A percentile compares a stretch with the other conserved stretches of the same genome.
Conservation (phyloP, 2,797 vertebrate species). For the Luscinia megarhynchos region DNA sequence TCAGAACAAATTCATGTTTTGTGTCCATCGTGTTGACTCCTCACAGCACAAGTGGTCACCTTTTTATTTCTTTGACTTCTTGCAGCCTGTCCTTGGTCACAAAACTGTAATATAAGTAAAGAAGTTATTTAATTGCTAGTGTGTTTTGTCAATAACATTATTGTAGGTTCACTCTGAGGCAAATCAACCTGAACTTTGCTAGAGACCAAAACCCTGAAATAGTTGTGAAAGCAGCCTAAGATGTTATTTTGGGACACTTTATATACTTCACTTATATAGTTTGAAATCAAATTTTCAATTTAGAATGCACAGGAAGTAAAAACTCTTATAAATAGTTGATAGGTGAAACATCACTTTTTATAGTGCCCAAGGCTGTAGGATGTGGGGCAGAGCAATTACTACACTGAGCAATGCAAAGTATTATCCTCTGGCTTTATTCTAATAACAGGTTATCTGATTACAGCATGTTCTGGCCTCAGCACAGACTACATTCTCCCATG, state of each 20-base stretch:
- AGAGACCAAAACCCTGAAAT: neutral
- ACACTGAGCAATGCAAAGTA: constrained; percentile 71
- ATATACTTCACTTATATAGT: neutral
- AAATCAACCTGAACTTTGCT: constrained; percentile 43
- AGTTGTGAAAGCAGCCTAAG: neutral
- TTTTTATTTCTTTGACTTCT: neutral
- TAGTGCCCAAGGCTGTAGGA: constrained; percentile 44
- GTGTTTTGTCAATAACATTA: constrained; percentile 55
- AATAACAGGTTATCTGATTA: constrained; percentile 72
- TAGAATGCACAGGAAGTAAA: constrained; percentile 50
- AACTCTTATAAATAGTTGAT: constrained; percentile 70
- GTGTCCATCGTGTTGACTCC: rapidly evolving
- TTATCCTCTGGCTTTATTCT: constrained; percentile 67
- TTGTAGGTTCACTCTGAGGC: constrained; percentile 22
- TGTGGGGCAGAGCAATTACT: constrained; percentile 68
- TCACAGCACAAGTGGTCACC: neutral
- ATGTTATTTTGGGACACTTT: constrained; percentile 17
- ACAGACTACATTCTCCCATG: neutral
- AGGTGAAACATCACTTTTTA: constrained; percentile 57
- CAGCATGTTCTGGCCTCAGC: constrained; percentile 2
- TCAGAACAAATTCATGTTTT: constrained; percentile 33
- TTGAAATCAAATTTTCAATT: constrained; percentile 64
- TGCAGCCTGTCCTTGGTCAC: constrained; percentile 35
- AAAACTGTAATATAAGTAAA: neutral
- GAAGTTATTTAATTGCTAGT: constrained; percentile 31